Base-by-base conservation (phyloP, 2,113 vertebrate genomes). In the Trichechus manatus region DNA sequence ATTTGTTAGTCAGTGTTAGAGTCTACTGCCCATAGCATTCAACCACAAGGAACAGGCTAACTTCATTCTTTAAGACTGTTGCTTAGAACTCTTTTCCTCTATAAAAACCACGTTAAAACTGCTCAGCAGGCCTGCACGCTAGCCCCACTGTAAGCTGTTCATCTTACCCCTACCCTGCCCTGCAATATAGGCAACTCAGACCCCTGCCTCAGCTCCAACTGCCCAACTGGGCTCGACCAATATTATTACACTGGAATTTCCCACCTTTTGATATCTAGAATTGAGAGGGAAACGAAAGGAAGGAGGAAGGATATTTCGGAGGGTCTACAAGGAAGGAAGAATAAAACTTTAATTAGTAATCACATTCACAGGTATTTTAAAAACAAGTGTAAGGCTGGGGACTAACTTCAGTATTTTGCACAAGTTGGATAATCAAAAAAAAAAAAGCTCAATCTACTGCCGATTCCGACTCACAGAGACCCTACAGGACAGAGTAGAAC, bases 1-100 rank as follows among this genome's bases (percentile, higher is more conserved):
- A 92, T 74, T 80, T 84, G 9, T 74, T 91, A 95, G 83, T 80
- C 94, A 96, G 36, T 94, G 17, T 94, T 87, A 94, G 72, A 50
- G 78, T 56, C 63, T 39, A 80, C 42, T 66, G 91, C 88, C 39
- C 81, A 75, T 94, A 36, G 42, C 56, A 89, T 70, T 94, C 29
- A 75, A 75, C 22, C 19, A 3, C 33, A 78, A 87, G n/a, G n/a
- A 75, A 72, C 17, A 68, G 61, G 31, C 4, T 59, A 90, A 96
- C 50, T 86, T 85, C 75, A 87, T 83, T 91, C 27, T 31, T 39
- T 84, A 91, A 94, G 59, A 91, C 1, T 61, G 14, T 1, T 92
- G 53, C 36, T 92, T 95, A 31, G 25, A 90, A 68, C 17, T 80
- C 56, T 53, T 83, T 82, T 64, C n/a, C 77, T 47, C 15, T 89